Evolutionary conservation across 2,888 invertebrate genomes (phyloP).

Genomic region (Drosophila robusta): DNA sequence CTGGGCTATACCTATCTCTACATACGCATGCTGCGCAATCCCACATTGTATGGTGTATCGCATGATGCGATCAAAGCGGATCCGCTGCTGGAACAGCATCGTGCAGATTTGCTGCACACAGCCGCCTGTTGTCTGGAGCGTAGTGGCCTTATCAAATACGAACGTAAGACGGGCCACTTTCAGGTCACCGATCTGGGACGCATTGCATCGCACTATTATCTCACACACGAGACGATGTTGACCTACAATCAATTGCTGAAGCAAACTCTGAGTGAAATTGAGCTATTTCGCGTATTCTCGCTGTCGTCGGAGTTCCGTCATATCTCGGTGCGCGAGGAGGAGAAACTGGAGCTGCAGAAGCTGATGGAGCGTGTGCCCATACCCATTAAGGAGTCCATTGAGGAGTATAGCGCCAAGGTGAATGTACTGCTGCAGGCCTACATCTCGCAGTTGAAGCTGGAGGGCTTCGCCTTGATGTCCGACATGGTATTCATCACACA

Average conservation of each 20-base stretch:
- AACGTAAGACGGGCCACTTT: constrained; percentile 95
- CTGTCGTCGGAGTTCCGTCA: constrained; percentile 98
- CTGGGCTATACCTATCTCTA: constrained; percentile 98
- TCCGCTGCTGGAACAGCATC: constrained; percentile 92
- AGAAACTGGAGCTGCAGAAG: constrained; percentile 98
- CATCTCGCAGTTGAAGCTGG: constrained; percentile 98
- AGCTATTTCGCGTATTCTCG: constrained; percentile 98
- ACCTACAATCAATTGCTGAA: constrained; percentile 98
- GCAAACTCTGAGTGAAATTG: constrained; percentile 98
- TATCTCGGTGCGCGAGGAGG: constrained; percentile 97
- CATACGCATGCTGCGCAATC: constrained; percentile 96
- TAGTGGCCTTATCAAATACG: constrained; percentile 97
- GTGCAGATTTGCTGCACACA: constrained; percentile 98
- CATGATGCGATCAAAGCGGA: constrained; percentile 93
- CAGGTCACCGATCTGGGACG: constrained; percentile 97
- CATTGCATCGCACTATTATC: constrained; percentile 99
- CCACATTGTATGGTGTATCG: constrained; percentile 95
- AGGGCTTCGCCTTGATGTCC: constrained; percentile 99
- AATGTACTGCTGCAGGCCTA: constrained; percentile 98
- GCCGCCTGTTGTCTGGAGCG: constrained; percentile 96
- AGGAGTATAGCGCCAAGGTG: constrained; percentile 97
- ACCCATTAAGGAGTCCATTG: constrained; percentile 99
- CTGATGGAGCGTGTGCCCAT: constrained; percentile 97
- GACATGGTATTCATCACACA: constrained; percentile 99
- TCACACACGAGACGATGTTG: constrained; percentile 98